Base-by-base conservation (phyloP, 2,888 invertebrate genomes). In the Phengaris arion region DNA sequence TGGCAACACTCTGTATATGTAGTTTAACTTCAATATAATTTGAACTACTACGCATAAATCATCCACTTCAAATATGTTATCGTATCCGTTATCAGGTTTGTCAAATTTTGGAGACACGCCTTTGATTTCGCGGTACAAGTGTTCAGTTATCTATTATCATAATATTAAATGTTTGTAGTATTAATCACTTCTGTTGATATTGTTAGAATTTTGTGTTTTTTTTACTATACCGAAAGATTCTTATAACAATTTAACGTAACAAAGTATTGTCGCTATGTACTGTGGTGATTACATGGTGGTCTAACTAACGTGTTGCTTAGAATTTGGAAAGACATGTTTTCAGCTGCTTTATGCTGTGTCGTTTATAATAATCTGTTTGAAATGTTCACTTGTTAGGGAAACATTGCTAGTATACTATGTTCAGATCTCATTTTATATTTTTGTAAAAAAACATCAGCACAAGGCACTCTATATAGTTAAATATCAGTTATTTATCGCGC, bases 101-200 rank as follows among this genome's bases (percentile, higher is more conserved):
- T 52, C 52, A 51, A 48, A 72, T 54, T 75, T 70, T 68, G 68
- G 64, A 75, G 76, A 78, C 81, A 79, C 79, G 80, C 78, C 54
- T 76, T 72, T 72, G 51, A 52, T 54, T 72, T 54, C 45, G 2
- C 72, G 13, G 72, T 35, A 72, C 59, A 35, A 35, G 9, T 57
- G 15, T 15, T 35, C 12, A 64, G 6, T 64, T 45, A 35, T 64
- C 22, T 35, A 35, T 35, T 64, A 64, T 35, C 64, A 64, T 64
- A 52, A 9, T 52, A 64, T 64, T 64, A 10, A 64, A 64, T 64
- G 13, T 64, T 64, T 64, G 64, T 64, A 5, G 10, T 64, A 12
- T 64, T 64, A 64, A 64, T 64, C 64, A 64, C 52, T 52, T 64
- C 12, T 64, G 64, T 64, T 64, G 64, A 64, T 64, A 64, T 59